Evolutionary conservation across 2,113 vertebrate genomes (phyloP).

Genomic region (Narcine bancroftii): DNA sequence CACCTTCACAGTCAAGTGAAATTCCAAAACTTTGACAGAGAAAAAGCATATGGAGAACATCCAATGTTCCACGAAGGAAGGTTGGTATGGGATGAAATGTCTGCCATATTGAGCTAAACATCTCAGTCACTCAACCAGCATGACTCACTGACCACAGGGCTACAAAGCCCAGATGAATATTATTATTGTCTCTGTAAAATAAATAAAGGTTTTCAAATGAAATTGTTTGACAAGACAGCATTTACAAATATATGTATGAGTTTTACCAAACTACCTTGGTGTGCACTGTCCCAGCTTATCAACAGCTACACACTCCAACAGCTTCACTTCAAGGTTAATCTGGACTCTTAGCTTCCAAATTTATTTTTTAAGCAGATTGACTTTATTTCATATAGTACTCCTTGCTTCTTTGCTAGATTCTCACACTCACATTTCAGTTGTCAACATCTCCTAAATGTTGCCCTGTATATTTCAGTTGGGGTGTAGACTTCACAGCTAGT

Average conservation of each 20-base stretch:
- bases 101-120: neutral
- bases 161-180: neutral
- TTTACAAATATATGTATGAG: neutral
- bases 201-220: neutral
- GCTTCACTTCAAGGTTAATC: too few species aligned
- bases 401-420: neutral
- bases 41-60: neutral
- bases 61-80: neutral
- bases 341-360: neutral
- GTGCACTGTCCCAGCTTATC: neutral
- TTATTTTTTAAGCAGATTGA: neutral
- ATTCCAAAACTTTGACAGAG: slow-evolving; percentile 17
- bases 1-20: neutral
- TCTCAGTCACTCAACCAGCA: neutral
- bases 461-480: neutral
- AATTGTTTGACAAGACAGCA: neutral
- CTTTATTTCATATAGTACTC: neutral
- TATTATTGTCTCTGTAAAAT: slow-evolving; percentile 4
- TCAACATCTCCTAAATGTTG: neutral
- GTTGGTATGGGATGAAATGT: neutral
- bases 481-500: neutral
- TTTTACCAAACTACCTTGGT: neutral
- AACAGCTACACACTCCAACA: neutral
- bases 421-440: neutral
- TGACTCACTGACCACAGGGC: slow-evolving; percentile 18